A percentile compares a stretch with the other conserved stretches of the same genome.
Conservation (phyloP, 2,113 vertebrate genomes). For the Poeciliopsis retropinna region DNA sequence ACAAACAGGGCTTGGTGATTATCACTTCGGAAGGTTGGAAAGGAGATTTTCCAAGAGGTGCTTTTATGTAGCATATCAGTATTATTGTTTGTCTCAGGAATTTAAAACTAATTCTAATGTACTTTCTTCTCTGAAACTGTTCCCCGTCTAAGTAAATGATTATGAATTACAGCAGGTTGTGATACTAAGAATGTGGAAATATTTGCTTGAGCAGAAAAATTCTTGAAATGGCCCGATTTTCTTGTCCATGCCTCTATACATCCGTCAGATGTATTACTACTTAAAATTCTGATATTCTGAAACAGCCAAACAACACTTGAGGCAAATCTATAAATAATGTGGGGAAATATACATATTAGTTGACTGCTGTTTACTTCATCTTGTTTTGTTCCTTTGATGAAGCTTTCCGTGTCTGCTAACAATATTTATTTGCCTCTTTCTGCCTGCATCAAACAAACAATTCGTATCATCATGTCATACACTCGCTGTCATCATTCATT, state of each 20-base stretch:
- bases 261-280: conserved; percentile 25
- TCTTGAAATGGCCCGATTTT: conserved; percentile 1
- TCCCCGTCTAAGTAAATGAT: neutral
- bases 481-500: conserved; percentile 59
- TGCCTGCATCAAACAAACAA: conserved; percentile 53
- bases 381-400: conserved; percentile 46
- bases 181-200: neutral
- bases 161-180: neutral
- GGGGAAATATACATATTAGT: conserved; percentile 27
- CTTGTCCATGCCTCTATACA: conserved; percentile 10
- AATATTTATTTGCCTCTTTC: conserved; percentile 45
- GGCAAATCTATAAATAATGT: conserved; percentile 61
- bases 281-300: conserved; percentile 30
- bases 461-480: conserved; percentile 53
- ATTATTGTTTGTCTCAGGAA: neutral
- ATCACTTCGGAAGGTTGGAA: conserved; percentile 20
- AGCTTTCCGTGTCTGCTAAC: conserved; percentile 20
- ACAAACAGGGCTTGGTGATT: conserved; percentile 38
- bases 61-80: conserved; percentile 12
- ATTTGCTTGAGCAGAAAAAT: neutral
- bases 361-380: conserved; percentile 37
- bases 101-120: conserved; percentile 3
- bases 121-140: neutral
- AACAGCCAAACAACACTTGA: conserved; percentile 23
- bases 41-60: neutral